Base-by-base conservation (phyloP, 2,797 vertebrate genomes). In the Cirrhinus molitorella region DNA sequence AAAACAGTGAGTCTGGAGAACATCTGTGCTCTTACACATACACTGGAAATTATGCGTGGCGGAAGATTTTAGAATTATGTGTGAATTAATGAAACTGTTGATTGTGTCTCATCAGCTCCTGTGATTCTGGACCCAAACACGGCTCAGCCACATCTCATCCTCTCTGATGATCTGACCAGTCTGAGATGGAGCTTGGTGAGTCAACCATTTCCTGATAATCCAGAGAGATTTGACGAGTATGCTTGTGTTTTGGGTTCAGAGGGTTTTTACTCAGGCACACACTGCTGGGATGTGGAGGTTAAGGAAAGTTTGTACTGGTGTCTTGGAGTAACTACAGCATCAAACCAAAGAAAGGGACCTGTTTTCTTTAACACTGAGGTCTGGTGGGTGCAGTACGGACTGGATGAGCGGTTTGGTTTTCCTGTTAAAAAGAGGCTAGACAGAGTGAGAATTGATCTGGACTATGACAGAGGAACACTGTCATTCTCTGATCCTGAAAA, bases 301-400 rank as follows among this genome's bases (percentile, higher is more conserved):
- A 72, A 72, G 12, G 45, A 72, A 4, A 72, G 70, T 72, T 31
- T 72, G 25, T 72, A 72, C 25, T 72, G 70, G 70, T 51, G 70
- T 31, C 4, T 51, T 31, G 70, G 70, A 72, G 70, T 51, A 51
- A 72, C 70, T 19, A 72, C 70, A 31, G 25, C 45, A 21, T 72
- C 70, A 72, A 72, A 72, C 25, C 45, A 72, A 0, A 72, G 70
- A 0, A 72, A 31, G 10, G 68, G 70, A 12, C 2, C 2, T 21
- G 17, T 21, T 72, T 72, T 72, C 70, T 72, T 31, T 72, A 72
- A 72, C 25, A 1, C 4, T 72, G 10, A 1, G 28, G 70, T 72
- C 23, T 72, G 70, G 10, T 72, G 70, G 45, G 45, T 72, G 25
- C 70, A 51, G 45, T 51, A 72, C 0, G 70, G 70, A 72, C 25